These are phyloP conservation scores for Ifrita kowaldi DNA, from an alignment of 2,113 vertebrate genomes.

Conservation along the genomic window DNA sequence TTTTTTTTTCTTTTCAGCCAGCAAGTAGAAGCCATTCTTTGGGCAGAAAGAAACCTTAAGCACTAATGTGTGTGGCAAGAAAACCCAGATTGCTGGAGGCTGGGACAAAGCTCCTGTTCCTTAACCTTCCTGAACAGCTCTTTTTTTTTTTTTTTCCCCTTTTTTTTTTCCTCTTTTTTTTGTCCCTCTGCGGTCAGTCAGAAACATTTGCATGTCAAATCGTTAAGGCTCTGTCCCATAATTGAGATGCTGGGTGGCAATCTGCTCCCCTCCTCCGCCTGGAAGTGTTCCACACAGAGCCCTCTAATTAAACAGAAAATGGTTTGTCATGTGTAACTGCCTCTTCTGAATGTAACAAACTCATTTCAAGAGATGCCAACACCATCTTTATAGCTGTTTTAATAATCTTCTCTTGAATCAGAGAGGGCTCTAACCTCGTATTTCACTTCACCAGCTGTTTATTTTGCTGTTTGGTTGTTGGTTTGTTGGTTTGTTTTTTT, in stretches of 20 bases:
- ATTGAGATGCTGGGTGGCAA: slow-evolving; percentile 66
- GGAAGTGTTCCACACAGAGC: slow-evolving; percentile 69
- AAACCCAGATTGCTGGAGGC: not conserved
- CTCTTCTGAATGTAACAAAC: slow-evolving; percentile 62
- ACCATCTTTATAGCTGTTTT: slow-evolving; percentile 57
- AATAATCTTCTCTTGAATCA: slow-evolving; percentile 65
- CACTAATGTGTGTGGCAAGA: not conserved
- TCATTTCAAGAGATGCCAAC: slow-evolving; percentile 68
- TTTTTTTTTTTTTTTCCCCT: too few species aligned
- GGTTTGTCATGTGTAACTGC: slow-evolving; percentile 67
- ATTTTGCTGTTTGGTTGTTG: not conserved
- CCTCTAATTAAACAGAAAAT: slow-evolving; percentile 74
- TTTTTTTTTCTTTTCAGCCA: slow-evolving; percentile 48
- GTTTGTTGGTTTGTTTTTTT: not conserved
- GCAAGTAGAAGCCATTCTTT: slow-evolving; percentile 47
- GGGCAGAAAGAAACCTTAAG: not conserved
- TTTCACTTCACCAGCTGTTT: slow-evolving; percentile 48
- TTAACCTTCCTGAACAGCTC: not conserved
- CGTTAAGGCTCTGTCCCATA: slow-evolving; percentile 48
- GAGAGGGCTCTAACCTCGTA: slow-evolving; percentile 51
- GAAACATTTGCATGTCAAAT: slow-evolving; percentile 19
- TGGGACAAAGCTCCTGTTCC: not conserved
- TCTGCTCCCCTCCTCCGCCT: slow-evolving; percentile 72
- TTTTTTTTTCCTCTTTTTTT: fast-evolving
- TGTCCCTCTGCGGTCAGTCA: slow-evolving; percentile 8